Evolutionary conservation across 2,888 invertebrate species (phyloP).

Genomic region (Gastracanthus pulcherrimus): DNA sequence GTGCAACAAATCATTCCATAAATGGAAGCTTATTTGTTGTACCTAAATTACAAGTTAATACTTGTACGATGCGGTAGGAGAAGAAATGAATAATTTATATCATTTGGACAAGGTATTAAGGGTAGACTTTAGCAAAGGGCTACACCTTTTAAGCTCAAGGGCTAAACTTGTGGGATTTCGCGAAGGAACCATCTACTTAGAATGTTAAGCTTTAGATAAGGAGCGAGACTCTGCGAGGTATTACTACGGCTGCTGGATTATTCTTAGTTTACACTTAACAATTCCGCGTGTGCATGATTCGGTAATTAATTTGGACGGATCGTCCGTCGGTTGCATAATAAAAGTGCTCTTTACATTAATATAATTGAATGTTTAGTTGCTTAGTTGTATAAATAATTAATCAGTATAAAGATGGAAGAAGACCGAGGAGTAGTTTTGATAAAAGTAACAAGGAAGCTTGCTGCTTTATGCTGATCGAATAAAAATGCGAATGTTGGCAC

Average conservation of each 20-base stretch:
- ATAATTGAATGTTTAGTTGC: no score
- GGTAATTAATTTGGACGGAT: neutral
- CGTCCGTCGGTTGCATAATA: neutral
- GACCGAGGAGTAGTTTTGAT: neutral
- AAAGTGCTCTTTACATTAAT: neutral
- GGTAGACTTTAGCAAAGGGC: no score
- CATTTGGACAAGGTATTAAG: constrained; percentile 1
- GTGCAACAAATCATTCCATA: no score
- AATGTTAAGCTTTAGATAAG: neutral
- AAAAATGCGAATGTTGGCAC: constrained; percentile 35
- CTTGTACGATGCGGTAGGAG: no score
- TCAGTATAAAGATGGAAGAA: neutral
- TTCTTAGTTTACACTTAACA: constrained; percentile 20
- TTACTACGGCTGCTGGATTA: constrained; percentile 50
- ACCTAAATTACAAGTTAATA: no score
- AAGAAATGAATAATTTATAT: neutral
- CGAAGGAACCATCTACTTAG: neutral
- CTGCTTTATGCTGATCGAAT: no score
- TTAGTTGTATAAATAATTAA: neutral
- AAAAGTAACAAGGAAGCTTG: neutral
- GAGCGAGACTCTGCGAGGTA: neutral
- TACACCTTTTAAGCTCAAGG: no score
- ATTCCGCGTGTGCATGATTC: neutral
- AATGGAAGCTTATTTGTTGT: no score
- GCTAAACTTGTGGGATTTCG: constrained; percentile 29